Evolutionary conservation across 35 echinoderm and acorn worm genomes (phyloP).

Genomic region (Diadema setosum): DNA sequence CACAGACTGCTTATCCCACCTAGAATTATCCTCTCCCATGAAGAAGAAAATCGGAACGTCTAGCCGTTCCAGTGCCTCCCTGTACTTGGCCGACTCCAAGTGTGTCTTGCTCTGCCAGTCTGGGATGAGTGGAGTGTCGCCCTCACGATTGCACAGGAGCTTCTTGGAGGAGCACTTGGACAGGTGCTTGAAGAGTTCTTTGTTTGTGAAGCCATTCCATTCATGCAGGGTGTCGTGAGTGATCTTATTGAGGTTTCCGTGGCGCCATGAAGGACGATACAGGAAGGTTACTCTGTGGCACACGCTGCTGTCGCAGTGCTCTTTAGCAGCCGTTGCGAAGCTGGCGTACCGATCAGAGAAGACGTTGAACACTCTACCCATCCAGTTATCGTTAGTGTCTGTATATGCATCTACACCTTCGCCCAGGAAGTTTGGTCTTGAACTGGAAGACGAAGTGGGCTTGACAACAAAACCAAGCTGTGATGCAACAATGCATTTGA

Average conservation of each 20-base stretch:
- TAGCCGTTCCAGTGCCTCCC: slow-evolving; percentile 35
- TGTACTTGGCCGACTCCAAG: slow-evolving; percentile 14
- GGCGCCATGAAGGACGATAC: slow-evolving; percentile 58
- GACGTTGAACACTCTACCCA: slow-evolving; percentile 15
- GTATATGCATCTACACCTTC: slow-evolving; percentile 49
- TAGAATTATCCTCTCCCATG: slow-evolving; percentile 46
- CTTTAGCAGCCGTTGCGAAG: slow-evolving; percentile 28
- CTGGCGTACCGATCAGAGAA: slow-evolving; percentile 22
- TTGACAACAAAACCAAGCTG: slow-evolving; percentile 48
- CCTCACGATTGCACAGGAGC: slow-evolving; percentile 35
- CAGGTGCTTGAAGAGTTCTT: slow-evolving; percentile 54
- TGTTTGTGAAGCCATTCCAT: slow-evolving; percentile 39
- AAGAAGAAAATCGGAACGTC: slow-evolving; percentile 61
- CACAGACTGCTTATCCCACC: slow-evolving; percentile 26
- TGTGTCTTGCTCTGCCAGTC: background rate
- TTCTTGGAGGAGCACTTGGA: slow-evolving; percentile 50
- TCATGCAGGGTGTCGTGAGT: slow-evolving; percentile 73
- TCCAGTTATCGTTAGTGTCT: slow-evolving; percentile 38
- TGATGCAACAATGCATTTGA: slow-evolving; percentile 39
- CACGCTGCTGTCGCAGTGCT: slow-evolving; percentile 64
- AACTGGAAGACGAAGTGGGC: slow-evolving; percentile 1
- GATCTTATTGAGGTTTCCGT: slow-evolving; percentile 40
- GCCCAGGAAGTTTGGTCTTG: slow-evolving; percentile 23
- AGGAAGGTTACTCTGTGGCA: slow-evolving; percentile 71
- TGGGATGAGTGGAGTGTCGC: slow-evolving; percentile 32